These are phyloP conservation scores for Gobius niger DNA, from an alignment of 2,113 vertebrate species.

Conservation along the genomic window DNA sequence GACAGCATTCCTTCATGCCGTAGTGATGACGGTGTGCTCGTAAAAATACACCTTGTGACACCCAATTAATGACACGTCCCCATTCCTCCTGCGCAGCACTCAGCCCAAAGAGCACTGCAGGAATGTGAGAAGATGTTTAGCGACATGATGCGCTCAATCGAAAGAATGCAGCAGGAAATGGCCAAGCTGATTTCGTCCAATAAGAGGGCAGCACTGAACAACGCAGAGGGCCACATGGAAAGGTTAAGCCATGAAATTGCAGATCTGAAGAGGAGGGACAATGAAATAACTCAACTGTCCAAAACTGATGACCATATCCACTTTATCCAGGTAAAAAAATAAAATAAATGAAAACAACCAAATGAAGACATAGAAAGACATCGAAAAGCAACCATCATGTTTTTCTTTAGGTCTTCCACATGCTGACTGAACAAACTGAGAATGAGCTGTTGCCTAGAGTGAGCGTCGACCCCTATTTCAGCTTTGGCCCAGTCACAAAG, in stretches of 20 bases:
- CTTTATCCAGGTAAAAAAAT: constrained; percentile 78
- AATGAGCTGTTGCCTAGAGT: constrained; percentile 78
- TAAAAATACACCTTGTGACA: constrained; percentile 31
- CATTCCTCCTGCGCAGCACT: constrained; percentile 58
- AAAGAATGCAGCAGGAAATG: constrained; percentile 83
- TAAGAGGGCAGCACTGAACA: constrained; percentile 76
- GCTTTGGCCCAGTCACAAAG: constrained; percentile 75
- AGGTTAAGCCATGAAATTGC: constrained; percentile 77
- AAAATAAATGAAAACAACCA: neutral
- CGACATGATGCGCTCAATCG: constrained; percentile 80
- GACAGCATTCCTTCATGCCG: constrained; percentile 44
- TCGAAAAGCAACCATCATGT: neutral
- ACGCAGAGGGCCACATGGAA: constrained; percentile 78
- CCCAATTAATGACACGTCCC: constrained; percentile 4
- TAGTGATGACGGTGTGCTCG: constrained; percentile 18
- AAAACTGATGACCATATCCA: constrained; percentile 82
- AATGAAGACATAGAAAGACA: neutral
- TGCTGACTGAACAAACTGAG: constrained; percentile 79
- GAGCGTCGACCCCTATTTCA: constrained; percentile 79
- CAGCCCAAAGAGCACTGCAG: constrained; percentile 76
- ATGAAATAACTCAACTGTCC: constrained; percentile 77
- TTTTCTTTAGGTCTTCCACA: constrained; percentile 73
- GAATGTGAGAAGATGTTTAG: constrained; percentile 80
- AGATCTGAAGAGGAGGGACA: constrained; percentile 79
- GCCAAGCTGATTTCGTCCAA: constrained; percentile 77